phyloP scores from a whole-genome alignment of 2,888 invertebrate species.

The Leucoptera coffeella region DNA sequence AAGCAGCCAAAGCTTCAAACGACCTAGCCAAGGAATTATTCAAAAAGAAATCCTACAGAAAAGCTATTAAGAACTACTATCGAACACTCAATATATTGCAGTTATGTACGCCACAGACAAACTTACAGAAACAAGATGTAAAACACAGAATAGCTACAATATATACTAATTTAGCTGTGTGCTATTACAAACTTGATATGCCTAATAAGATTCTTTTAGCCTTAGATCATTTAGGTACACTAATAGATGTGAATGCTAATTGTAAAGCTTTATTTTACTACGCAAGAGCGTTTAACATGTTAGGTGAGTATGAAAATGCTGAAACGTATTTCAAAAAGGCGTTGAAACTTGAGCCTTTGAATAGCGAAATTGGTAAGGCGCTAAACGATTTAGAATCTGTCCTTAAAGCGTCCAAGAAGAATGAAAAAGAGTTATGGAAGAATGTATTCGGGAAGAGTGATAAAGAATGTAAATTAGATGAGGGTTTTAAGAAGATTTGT shows the following conservation, averaged over 20 bases:
- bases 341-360: slow-evolving; percentile 31
- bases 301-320: slow-evolving; percentile 22
- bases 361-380: slow-evolving; percentile 26
- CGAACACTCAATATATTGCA: slow-evolving; percentile 21
- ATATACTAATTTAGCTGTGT: slow-evolving; percentile 28
- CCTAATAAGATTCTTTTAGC: slow-evolving; percentile 26
- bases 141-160: slow-evolving; percentile 20
- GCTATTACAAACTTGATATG: slow-evolving; percentile 27
- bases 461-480: slow-evolving; percentile 11
- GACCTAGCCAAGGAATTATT: slow-evolving; percentile 20
- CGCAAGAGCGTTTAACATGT: slow-evolving; percentile 21
- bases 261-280: slow-evolving; percentile 33
- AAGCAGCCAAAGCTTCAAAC: slow-evolving; percentile 23
- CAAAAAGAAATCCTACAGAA: slow-evolving; percentile 14
- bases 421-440: slow-evolving; percentile 28
- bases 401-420: slow-evolving; percentile 11
- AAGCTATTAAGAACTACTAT: slow-evolving; percentile 24
- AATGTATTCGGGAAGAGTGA: slow-evolving; percentile 24
- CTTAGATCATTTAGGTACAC: slow-evolving; percentile 23
- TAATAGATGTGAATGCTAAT: slow-evolving; percentile 21
- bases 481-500: slow-evolving; percentile 23
- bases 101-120: slow-evolving; percentile 15
- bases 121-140: slow-evolving; percentile 14
- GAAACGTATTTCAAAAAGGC: slow-evolving; percentile 27
- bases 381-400: slow-evolving; percentile 19